Conservation (phyloP, 2,888 invertebrate genomes). For the Emmelina monodactyla region DNA sequence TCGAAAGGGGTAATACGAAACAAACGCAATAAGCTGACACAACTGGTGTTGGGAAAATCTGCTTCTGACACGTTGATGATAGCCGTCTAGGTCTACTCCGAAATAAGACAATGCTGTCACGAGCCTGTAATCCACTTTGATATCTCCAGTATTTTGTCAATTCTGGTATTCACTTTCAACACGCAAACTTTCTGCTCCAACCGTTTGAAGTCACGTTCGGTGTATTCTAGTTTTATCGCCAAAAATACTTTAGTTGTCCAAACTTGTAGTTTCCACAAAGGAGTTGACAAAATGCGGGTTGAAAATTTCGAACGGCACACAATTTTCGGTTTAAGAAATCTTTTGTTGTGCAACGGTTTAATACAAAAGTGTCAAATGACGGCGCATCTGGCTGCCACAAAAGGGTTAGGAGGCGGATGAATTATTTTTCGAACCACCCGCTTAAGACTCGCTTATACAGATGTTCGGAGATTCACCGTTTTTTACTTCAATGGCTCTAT, state of each 20-base stretch:
- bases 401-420: slow-evolving; percentile 58
- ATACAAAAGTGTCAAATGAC: slow-evolving; percentile 68
- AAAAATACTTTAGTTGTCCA: slow-evolving; percentile 2
- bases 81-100: slow-evolving; percentile 25
- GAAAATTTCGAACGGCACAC: slow-evolving; percentile 55
- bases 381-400: slow-evolving; percentile 63
- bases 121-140: neutral
- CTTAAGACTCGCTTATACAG: slow-evolving; percentile 62
- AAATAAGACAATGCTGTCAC: neutral
- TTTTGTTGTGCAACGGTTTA: slow-evolving; percentile 66
- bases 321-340: slow-evolving; percentile 63
- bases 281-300: slow-evolving; percentile 55
- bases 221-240: slow-evolving; percentile 1
- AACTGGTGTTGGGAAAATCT: slow-evolving; percentile 58
- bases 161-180: neutral
- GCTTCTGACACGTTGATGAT: slow-evolving; percentile 54
- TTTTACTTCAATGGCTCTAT: no score
- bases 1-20: slow-evolving; percentile 62
- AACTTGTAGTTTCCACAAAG: slow-evolving; percentile 24
- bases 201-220: neutral
- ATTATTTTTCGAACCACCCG: slow-evolving; percentile 64
- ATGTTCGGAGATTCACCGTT: slow-evolving; percentile 38
- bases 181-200: neutral
- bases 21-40: slow-evolving; percentile 60
- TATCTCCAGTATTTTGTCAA: neutral